phyloP scores from a whole-genome alignment of 2,113 vertebrate genomes.

The Oreochromis niloticus region DNA sequence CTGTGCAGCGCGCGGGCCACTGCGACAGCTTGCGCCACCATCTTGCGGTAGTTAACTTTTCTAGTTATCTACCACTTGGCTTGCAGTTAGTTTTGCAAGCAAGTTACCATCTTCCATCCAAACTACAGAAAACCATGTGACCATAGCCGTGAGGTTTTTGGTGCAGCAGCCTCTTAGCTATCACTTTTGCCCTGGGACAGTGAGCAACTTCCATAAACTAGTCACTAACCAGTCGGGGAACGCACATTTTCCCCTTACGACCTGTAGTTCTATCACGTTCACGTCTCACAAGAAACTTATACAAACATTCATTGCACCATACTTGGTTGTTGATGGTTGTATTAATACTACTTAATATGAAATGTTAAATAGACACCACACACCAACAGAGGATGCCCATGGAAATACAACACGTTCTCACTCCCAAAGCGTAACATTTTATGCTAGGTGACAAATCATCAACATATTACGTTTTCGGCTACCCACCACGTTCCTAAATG shows the following conservation, averaged over 20 bases:
- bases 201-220: background rate
- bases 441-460: no score
- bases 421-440: no score
- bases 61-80: background rate
- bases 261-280: background rate
- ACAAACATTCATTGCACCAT: background rate
- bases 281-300: background rate
- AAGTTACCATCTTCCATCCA: background rate
- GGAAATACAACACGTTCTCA: background rate
- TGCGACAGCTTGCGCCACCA: accelerated
- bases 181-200: accelerated
- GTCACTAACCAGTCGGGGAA: background rate
- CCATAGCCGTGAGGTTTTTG: background rate
- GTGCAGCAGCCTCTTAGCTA: background rate
- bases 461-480: no score
- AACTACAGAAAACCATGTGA: background rate
- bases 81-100: background rate
- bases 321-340: background rate
- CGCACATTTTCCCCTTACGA: background rate
- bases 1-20: accelerated
- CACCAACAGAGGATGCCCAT: background rate
- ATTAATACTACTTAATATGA: background rate
- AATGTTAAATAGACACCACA: background rate
- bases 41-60: background rate
- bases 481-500: no score